These are phyloP conservation scores for Muschampia plurimacula DNA, from an alignment of 2,888 invertebrate genomes.

Conservation along the genomic window DNA sequence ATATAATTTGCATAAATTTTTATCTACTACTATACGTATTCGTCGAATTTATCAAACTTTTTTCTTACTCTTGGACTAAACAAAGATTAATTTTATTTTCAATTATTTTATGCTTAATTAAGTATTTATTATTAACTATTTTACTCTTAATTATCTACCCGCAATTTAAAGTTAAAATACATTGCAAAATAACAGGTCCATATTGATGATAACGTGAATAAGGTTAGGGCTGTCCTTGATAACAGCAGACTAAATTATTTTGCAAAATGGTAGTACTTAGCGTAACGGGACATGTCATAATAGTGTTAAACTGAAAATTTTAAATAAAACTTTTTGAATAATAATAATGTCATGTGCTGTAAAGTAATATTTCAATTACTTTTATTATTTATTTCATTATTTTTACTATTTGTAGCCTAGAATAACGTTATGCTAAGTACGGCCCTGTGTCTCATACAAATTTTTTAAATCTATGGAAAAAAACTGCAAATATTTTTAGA, in stretches of 20 bases:
- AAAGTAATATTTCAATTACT: neutral
- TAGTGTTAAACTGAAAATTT: neutral
- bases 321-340: neutral
- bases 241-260: constrained; percentile 55
- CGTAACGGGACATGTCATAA: neutral
- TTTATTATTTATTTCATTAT: neutral
- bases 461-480: constrained; percentile 21
- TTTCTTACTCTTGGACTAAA: too few relatives aligned
- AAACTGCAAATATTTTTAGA: constrained; percentile 37
- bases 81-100: too few relatives aligned
- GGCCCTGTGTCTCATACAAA: constrained; percentile 23
- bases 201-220: neutral
- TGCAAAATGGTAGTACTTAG: constrained; percentile 31
- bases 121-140: too few relatives aligned
- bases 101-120: too few relatives aligned
- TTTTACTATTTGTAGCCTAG: neutral
- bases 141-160: too few relatives aligned
- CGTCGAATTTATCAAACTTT: too few relatives aligned
- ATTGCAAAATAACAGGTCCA: too few relatives aligned
- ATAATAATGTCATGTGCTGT: neutral
- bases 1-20: too few relatives aligned
- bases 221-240: constrained; percentile 1
- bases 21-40: too few relatives aligned
- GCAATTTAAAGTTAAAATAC: too few relatives aligned
- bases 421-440: constrained; percentile 31